Conservation (phyloP, 2,888 invertebrate genomes). For the Apotomis betuletana region DNA sequence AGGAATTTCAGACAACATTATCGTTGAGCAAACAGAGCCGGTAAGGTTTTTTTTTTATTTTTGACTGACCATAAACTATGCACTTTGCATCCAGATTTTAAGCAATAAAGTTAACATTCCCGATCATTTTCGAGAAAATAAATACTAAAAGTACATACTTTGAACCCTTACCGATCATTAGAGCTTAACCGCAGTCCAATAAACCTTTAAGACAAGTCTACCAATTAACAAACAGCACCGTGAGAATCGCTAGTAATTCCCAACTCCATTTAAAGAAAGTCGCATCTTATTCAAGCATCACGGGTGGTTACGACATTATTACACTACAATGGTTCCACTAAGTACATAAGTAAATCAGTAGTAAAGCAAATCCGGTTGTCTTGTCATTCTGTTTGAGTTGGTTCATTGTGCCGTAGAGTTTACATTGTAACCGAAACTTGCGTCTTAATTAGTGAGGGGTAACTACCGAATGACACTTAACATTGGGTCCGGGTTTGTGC, state of each 20-base stretch:
- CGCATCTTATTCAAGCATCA: neutral
- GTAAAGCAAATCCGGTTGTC: constrained; percentile 40
- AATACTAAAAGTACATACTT: neutral
- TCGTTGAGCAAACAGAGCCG: too few species aligned
- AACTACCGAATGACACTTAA: constrained; percentile 37
- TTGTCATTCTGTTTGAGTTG: constrained; percentile 40
- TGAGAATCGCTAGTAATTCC: constrained; percentile 9
- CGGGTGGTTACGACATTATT: neutral
- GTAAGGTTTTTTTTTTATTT: too few species aligned
- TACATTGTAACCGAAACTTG: constrained; percentile 39
- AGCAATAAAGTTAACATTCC: too few species aligned
- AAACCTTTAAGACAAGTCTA: neutral
- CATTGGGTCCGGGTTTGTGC: constrained; percentile 13
- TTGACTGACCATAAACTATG: too few species aligned
- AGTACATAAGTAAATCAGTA: constrained; percentile 37
- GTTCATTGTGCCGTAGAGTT: constrained; percentile 35
- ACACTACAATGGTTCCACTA: neutral
- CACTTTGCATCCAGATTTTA: too few species aligned
- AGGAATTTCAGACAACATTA: too few species aligned
- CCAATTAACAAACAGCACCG: neutral
- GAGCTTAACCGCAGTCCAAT: neutral
- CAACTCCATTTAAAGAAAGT: neutral
- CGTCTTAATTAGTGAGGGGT: constrained; percentile 39
- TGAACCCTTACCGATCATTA: neutral
- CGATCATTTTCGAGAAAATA: too few species aligned